Evolutionary conservation across 2,888 invertebrate species (phyloP), one percentile per base, ranked within the genome.

Genomic region (Ryuthela nishihirai): DNA sequence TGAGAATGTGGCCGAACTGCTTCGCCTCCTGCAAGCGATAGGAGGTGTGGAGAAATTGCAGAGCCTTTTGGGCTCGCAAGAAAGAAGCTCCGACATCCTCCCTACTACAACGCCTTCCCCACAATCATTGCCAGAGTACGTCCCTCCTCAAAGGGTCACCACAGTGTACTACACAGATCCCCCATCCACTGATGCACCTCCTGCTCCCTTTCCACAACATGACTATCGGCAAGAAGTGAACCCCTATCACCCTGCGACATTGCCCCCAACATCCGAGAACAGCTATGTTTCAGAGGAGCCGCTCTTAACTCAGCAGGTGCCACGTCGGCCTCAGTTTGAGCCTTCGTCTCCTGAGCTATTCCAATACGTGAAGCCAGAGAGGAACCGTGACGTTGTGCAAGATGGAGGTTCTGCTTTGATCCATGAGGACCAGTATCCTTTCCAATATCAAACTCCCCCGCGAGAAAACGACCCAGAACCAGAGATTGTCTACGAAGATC

Each of bases 341-440:
- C n/a, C n/a, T n/a, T 6, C 43, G 6, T 69, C 85, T 85, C 68
- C 82, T 83, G 2, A 84, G 84, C 2, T 40, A 83, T 86, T 35
- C 78, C 80, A 67, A 76, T 85, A 67, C 80, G 78, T 54, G 76
- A 81, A 64, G 80, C 80, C 1, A 81, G 2, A 70, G 82, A 40
- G 80, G 80, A 2, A 78, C 81, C 1, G 72, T 77, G 20, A 81
- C 82, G 65, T 70, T 72, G 72, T 66, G 64, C 74, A 10, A 67
- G 78, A 3, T 77, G n/a, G n/a, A n/a, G n/a, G n/a, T n/a, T n/a
- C n/a, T n/a, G n/a, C n/a, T n/a, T n/a, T n/a, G n/a, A n/a, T n/a
- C n/a, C n/a, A n/a, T 18, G 39, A 18, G 23, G 48, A 25, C 35
- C 23, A 9, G 4, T 44, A 45, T 43, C 39, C 50, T 9, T 49